Evolutionary conservation across 2,888 invertebrate genomes (phyloP), one percentile per base, ranked within the genome.

Genomic region (Synergus umbraculus): DNA sequence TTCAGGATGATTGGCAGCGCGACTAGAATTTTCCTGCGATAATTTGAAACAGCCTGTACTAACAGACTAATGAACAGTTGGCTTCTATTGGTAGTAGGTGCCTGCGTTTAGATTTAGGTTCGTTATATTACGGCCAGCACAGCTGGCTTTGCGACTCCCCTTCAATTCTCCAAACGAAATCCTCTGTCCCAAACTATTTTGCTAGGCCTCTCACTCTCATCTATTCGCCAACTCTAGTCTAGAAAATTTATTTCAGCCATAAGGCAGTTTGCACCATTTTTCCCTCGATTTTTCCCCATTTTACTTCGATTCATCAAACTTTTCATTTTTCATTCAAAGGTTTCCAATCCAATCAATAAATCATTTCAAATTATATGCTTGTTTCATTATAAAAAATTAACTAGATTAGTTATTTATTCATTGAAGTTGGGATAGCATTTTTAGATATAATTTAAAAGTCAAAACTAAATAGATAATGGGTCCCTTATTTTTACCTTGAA

Each of bases 31-130:
- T 67, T 46, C 43, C 22, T 46, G 46, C 22, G 4, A 69, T 69
- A 69, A 69, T 69, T 81, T 49, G 66, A 60, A 69, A 77, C 79
- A 79, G 82, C 66, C 79, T 81, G 85, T 85, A 85, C 85, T 81
- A 86, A 87, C 85, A 84, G 82, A 87, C 88, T 91, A 91, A 91
- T 91, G 90, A 92, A 91, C 90, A 91, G 91, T 92, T 91, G 91
- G 90, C 86, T 88, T 85, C 88, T 90, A 90, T 90, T 89, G 89
- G 87, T 88, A 86, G 88, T 90, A 89, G 88, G 87, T 85, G 88
- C 87, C 88, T 88, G 88, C 84, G 86, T 86, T 73, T 73, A 73
- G 73, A 64, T 76, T 54, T 76, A 77, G 85, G 86, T 85, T 88
- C 84, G 87, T 88, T 88, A 86, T 87, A 87, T 88, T 88, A 88